Conservation (phyloP, 1,140 invertebrate species). For the Augochlora pura region DNA sequence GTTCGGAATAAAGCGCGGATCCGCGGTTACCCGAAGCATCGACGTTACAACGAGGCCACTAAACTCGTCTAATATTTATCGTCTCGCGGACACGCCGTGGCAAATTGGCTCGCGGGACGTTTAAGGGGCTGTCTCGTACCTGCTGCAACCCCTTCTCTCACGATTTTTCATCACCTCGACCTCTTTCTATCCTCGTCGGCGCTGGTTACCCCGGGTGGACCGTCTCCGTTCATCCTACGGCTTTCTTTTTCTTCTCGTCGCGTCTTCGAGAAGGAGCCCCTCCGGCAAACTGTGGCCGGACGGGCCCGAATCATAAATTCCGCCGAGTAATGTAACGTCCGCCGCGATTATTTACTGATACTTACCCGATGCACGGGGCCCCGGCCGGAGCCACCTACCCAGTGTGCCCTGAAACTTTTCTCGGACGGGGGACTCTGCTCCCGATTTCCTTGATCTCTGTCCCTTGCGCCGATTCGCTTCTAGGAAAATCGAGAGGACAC, state of each 20-base stretch:
- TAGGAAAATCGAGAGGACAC: too few species aligned
- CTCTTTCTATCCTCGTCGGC: slow-evolving; percentile 39
- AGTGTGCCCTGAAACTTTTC: slow-evolving; percentile 64
- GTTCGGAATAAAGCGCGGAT: background rate
- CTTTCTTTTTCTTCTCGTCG: slow-evolving; percentile 41
- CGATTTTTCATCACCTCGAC: slow-evolving; percentile 45
- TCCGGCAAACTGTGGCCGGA: slow-evolving; percentile 71
- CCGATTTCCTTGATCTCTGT: background rate
- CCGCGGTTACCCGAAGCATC: background rate
- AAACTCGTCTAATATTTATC: slow-evolving; percentile 70
- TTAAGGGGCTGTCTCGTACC: slow-evolving; percentile 62
- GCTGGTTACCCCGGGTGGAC: background rate
- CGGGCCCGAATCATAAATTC: slow-evolving; percentile 77
- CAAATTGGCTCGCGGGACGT: slow-evolving; percentile 73
- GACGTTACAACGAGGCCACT: background rate
- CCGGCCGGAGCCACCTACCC: slow-evolving; percentile 61
- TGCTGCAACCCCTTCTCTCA: slow-evolving; percentile 45
- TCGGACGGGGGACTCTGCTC: slow-evolving; percentile 14
- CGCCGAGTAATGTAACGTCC: slow-evolving; percentile 76
- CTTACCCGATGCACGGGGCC: slow-evolving; percentile 69
- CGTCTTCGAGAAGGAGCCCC: slow-evolving; percentile 67
- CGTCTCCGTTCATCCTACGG: slow-evolving; percentile 16
- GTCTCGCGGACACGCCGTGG: slow-evolving; percentile 66
- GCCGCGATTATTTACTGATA: slow-evolving; percentile 78
- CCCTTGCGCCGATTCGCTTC: too few species aligned